Percentiles rank a stretch among this genome's conserved stretches.
These are phyloP conservation scores for Porites rus DNA, from an alignment of 92 coral and sea anemone genomes.

Conservation along the genomic window DNA sequence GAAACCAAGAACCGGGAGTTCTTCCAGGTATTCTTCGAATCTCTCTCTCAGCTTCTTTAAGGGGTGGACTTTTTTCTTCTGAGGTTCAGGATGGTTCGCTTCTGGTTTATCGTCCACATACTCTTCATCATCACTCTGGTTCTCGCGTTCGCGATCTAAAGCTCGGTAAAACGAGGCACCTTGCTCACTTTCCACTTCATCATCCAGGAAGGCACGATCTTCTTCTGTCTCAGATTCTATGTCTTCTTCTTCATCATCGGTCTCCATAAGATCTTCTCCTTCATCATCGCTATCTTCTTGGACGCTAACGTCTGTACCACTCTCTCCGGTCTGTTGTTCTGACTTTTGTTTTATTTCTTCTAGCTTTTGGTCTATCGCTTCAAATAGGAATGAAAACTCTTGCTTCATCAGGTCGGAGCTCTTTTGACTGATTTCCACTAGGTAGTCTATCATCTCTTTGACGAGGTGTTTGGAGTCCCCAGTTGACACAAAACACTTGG, in stretches of 20 bases:
- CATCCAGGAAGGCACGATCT: no score
- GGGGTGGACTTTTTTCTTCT: neutral
- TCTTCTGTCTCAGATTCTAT: no score
- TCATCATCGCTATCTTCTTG: neutral
- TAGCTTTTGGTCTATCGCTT: no score
- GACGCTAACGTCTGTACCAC: neutral
- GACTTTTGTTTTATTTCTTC: no score
- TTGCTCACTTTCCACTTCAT: neutral
- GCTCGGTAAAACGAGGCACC: slow-evolving; percentile 1
- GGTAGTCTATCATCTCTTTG: neutral
- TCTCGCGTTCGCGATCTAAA: slow-evolving; percentile 21
- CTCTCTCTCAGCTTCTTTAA: neutral
- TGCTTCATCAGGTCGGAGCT: no score
- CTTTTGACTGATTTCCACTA: no score
- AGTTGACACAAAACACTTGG: no score
- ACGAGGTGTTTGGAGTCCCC: no score
- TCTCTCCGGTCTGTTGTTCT: no score
- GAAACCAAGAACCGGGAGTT: slow-evolving; percentile 30
- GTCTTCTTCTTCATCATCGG: no score
- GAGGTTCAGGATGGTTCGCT: neutral
- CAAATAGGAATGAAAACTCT: no score
- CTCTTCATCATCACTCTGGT: neutral
- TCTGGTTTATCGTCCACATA: neutral
- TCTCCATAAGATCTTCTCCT: no score
- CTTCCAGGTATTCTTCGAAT: slow-evolving; percentile 23